Base-by-base conservation (phyloP, 35 echinoderm and acorn worm species). In the Amphiura filiformis region DNA sequence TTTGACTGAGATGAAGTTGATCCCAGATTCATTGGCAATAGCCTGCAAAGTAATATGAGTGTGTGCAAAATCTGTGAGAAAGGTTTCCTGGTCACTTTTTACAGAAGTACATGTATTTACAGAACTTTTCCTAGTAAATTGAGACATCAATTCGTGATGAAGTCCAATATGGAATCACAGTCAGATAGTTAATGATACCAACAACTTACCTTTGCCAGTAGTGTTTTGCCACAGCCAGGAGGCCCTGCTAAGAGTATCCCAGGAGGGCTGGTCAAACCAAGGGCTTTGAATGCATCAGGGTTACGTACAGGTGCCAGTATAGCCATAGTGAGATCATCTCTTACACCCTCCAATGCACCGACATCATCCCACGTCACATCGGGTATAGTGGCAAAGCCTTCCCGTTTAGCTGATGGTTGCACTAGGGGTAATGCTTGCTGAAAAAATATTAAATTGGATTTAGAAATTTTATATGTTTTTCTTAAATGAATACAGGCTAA, bases 311-410 rank as follows among this genome's bases (percentile, higher is more conserved):
- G 96, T 32, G 96, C 96, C 87, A 99, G 82, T 49, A 99, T 99
- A n/a, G 93, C 92, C 90, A 99, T 90, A 14, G 93, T 92, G 34
- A 99, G 93, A 81, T 99, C 96, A 79, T 99, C 96, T 81, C 96
- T 80, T 32, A 99, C 38, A 22, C 57, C 77, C 36, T 91, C 78
- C 52, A 95, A 75, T 20, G 93, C 93, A 81, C 96, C 96, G 0
- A 99, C 84, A 85, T 99, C 96, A 81, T 95, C 90, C 96, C 96
- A 99, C 30, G 96, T 99, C 31, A 99, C 96, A 92, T 99, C 96
- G 32, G 93, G 96, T 35, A 99, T 92, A 15, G 96, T 99, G 35
- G 96, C 96, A 91, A 99, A 95, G 23, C 96, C 96, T 81, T 99
- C 96, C 49, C 96, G 77, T 39, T 99, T 99, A 31, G 96, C 96